Percentiles rank a stretch among this genome's conserved stretches.
phyloP scores from a whole-genome alignment of 2,113 vertebrate species.

The Butastur rufipennis region DNA sequence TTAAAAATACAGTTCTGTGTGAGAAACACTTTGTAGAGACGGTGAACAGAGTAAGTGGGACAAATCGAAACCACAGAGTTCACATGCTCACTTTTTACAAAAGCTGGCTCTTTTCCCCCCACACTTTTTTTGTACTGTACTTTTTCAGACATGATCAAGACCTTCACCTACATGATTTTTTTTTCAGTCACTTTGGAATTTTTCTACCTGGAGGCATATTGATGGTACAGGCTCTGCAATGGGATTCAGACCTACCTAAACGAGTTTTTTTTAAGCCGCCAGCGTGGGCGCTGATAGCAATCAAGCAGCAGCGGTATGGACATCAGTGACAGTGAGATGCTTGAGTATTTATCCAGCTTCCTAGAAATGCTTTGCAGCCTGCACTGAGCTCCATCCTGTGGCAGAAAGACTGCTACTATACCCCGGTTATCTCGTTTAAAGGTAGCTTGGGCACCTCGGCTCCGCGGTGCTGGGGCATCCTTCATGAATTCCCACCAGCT shows the following conservation, averaged over 20 bases:
- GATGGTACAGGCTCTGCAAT: neutral
- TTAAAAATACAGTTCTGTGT: slow-evolving; percentile 18
- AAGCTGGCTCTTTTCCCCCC: neutral
- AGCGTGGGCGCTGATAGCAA: neutral
- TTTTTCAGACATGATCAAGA: neutral
- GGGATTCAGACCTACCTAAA: neutral
- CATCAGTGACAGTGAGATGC: neutral
- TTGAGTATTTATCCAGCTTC: neutral
- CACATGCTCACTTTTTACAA: neutral
- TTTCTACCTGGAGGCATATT: neutral
- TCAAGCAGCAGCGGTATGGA: neutral
- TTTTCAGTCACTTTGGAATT: neutral
- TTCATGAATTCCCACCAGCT: neutral
- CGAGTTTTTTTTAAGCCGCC: neutral
- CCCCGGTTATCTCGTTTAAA: neutral
- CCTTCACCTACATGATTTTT: neutral
- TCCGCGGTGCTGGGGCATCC: neutral
- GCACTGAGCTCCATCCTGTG: slow-evolving; percentile 61
- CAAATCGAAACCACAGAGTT: neutral
- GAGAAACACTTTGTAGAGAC: neutral
- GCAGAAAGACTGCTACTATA: slow-evolving; percentile 22
- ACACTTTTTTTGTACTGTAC: neutral
- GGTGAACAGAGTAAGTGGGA: neutral
- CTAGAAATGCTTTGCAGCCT: slow-evolving; percentile 35
- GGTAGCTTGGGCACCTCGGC: neutral